These are phyloP conservation scores for Nettapus auritus DNA, from an alignment of 2,113 vertebrate species.

Conservation along the genomic window DNA sequence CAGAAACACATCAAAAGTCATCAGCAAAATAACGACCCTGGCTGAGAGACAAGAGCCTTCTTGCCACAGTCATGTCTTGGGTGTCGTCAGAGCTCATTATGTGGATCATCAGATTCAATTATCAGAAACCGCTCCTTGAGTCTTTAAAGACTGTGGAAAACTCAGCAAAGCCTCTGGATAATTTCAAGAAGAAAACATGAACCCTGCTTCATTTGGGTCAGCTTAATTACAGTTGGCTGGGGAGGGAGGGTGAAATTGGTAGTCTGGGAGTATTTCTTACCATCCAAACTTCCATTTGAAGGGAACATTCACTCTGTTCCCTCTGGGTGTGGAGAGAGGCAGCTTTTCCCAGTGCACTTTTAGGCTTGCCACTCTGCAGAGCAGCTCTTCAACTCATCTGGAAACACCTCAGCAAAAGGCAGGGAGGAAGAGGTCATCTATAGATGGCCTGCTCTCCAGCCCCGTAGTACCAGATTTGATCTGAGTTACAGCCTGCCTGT, in stretches of 20 bases:
- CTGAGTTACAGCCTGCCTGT: background rate
- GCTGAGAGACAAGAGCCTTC: background rate
- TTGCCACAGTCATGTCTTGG: background rate
- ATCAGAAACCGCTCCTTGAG: background rate
- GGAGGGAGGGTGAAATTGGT: background rate
- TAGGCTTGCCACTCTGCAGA: background rate
- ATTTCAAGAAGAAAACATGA: background rate
- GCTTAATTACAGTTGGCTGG: background rate
- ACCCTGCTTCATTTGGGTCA: background rate
- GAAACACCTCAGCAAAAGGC: background rate
- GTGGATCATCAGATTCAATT: background rate
- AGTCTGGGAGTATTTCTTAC: background rate
- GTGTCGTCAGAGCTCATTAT: background rate
- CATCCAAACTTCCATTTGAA: background rate
- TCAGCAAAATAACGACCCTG: background rate
- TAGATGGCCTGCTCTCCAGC: background rate
- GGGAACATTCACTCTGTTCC: background rate
- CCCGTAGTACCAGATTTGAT: background rate
- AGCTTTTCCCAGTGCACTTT: background rate
- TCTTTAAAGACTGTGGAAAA: background rate
- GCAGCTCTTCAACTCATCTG: background rate
- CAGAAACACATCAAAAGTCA: background rate
- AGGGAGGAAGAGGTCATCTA: fast-evolving
- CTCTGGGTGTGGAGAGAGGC: background rate
- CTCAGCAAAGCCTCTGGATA: background rate